A percentile compares a stretch with the other conserved stretches of the same genome.
Conservation (phyloP, 2,888 invertebrate species). For the Morpho achilles region DNA sequence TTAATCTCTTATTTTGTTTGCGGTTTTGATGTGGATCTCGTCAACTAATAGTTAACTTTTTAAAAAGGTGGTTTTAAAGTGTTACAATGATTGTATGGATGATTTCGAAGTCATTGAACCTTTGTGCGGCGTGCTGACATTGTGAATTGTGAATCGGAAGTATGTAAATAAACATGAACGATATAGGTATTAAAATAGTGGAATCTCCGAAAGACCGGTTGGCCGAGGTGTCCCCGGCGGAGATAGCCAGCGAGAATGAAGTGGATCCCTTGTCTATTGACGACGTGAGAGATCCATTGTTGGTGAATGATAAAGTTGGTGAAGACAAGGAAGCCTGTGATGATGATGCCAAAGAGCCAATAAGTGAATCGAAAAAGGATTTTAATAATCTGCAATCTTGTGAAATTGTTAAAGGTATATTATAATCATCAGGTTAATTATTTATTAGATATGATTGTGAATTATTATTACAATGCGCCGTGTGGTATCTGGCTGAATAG, state of each 20-base stretch:
- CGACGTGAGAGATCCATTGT: conserved; percentile 43
- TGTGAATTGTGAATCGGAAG: conserved; percentile 66
- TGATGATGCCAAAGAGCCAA: conserved; percentile 71
- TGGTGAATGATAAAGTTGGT: conserved; percentile 32
- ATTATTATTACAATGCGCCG: neutral
- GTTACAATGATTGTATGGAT: conserved; percentile 49
- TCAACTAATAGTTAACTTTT: conserved; percentile 19
- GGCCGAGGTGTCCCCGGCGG: conserved; percentile 48
- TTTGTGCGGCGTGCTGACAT: conserved; percentile 64
- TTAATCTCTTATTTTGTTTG: conserved; percentile 26
- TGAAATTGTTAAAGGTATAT: conserved; percentile 30
- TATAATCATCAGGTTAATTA: neutral
- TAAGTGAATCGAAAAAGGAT: conserved; percentile 45
- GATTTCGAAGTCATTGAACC: conserved; percentile 63
- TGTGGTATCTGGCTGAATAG: too few relatives aligned
- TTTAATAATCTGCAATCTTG: conserved; percentile 32
- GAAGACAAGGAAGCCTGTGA: conserved; percentile 60
- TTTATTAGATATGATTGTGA: neutral
- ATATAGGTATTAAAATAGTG: conserved; percentile 70
- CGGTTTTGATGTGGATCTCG: conserved; percentile 20
- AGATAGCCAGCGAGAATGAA: conserved; percentile 50
- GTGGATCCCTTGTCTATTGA: conserved; percentile 66
- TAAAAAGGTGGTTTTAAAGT: conserved; percentile 26
- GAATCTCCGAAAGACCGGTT: conserved; percentile 62
- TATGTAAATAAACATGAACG: conserved; percentile 79